Base-by-base conservation (phyloP, 2,113 vertebrate species). In the Psephotus haematonotus region DNA sequence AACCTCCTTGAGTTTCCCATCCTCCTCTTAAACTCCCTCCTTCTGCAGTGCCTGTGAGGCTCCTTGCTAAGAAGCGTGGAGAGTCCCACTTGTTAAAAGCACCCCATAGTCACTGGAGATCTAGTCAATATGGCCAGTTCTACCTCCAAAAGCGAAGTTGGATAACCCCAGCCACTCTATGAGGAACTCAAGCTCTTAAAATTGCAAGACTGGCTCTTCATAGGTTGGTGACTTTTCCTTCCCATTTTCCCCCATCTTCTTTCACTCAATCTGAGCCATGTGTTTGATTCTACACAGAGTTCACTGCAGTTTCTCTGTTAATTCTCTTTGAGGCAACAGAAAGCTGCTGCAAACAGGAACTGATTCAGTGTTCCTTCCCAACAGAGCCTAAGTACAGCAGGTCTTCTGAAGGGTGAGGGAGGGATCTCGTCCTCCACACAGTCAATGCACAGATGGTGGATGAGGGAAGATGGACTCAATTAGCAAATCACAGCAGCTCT, bases 41-140 rank as follows among this genome's bases (percentile, higher is more conserved):
- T 70, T 33, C 52, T 17, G 5, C 4, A 57, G 7, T 0, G 11
- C 49, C 14, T 35, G 33, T 0, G 0, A 74, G 28, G 33, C 28
- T 69, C 35, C 6, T 59, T 4, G 49, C 64, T 53, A 44, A 35
- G n/a, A 19, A 43, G 16, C 1, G 15, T 31, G 78, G 16, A 17
- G 31, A 16, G 39, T 22, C 86, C 50, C 64, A 59, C 57, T 35
- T 59, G 33, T 24, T 35, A 59, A 59, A 59, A 59, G 33, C 57
- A 59, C 33, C 22, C 33, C 33, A 59, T 35, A 16, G 57, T 59
- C 33, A 10, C 57, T 16, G 9, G 13, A 59, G 22, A 10, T 59
- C 57, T 15, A 24, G n/a, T 35, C 57, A 24, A 16, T 35, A 59
- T 3, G 33, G 22, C 9, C 57, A 35, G 57, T 15, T 59, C 33